phyloP scores from a whole-genome alignment of 2,797 vertebrate genomes.

The Halcyon chelicuti region DNA sequence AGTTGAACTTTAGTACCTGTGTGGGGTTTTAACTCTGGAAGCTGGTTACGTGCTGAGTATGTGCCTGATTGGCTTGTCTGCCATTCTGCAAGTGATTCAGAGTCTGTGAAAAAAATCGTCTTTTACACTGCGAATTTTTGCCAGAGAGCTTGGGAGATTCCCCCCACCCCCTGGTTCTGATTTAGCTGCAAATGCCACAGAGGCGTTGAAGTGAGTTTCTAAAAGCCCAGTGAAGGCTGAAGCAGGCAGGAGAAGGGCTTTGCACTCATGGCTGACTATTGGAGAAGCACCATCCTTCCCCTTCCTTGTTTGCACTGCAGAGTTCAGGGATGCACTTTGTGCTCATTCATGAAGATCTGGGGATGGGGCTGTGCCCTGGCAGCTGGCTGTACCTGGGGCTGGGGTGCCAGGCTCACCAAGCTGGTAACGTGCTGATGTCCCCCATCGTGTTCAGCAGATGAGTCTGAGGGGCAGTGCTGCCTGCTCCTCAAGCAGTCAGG shows the following conservation, averaged over 20 bases:
- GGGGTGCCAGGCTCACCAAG: background rate
- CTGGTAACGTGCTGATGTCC: too few species aligned
- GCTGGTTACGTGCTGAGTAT: background rate
- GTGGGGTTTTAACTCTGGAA: background rate
- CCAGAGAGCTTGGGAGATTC: background rate
- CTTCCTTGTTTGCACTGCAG: background rate
- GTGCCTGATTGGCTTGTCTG: background rate
- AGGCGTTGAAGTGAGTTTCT: background rate
- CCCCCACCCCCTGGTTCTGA: background rate
- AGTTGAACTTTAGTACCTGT: slow-evolving; percentile 49
- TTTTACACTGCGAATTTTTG: background rate
- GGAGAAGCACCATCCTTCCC: background rate
- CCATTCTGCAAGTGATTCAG: background rate
- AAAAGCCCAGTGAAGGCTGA: background rate
- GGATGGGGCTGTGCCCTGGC: background rate
- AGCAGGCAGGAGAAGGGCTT: background rate
- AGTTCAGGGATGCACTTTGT: background rate
- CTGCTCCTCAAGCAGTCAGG: too few species aligned
- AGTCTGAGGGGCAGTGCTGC: accelerated
- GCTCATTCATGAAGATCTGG: accelerated
- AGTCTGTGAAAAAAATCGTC: background rate
- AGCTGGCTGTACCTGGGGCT: background rate
- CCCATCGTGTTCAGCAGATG: background rate
- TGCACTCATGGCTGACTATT: background rate
- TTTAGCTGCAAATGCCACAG: background rate